Evolutionary conservation across 2,888 invertebrate genomes (phyloP).

Genomic region (Drymonia ruficornis): DNA sequence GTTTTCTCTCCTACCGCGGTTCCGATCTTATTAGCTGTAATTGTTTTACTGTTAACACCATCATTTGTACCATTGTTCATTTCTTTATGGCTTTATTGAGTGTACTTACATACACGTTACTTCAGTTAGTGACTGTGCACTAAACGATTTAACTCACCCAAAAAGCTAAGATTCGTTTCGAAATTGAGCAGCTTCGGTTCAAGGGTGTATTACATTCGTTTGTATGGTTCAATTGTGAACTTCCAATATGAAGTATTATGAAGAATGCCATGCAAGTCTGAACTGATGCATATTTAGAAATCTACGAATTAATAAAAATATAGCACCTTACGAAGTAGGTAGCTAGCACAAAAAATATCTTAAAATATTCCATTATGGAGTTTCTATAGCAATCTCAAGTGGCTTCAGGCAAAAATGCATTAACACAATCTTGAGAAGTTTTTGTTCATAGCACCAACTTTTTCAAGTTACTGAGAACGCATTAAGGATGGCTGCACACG

Average conservation of each 20-base stretch:
- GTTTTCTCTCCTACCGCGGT: constrained; percentile 23
- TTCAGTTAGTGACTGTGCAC: no score
- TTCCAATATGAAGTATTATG: no score
- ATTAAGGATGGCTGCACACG: constrained; percentile 40
- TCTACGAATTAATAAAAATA: no score
- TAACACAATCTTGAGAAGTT: constrained; percentile 29
- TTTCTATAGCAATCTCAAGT: constrained; percentile 12
- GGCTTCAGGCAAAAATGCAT: constrained; percentile 20
- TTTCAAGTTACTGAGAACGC: constrained; percentile 43
- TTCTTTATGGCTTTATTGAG: constrained; percentile 4
- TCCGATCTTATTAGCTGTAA: constrained; percentile 26
- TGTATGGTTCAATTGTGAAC: no score
- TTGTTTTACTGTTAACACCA: constrained; percentile 28
- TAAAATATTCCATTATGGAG: constrained; percentile 5
- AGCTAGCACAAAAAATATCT: not conserved
- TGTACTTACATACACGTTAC: no score
- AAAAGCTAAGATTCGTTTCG: no score
- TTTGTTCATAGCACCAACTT: constrained; percentile 31
- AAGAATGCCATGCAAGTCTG: no score
- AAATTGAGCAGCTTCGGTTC: no score
- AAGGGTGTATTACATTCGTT: no score
- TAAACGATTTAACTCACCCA: no score
- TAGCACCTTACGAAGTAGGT: no score
- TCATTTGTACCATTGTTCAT: constrained; percentile 12
- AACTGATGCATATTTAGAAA: no score